Conservation (phyloP, 1,140 invertebrate genomes). For the Drosophila nannoptera region DNA sequence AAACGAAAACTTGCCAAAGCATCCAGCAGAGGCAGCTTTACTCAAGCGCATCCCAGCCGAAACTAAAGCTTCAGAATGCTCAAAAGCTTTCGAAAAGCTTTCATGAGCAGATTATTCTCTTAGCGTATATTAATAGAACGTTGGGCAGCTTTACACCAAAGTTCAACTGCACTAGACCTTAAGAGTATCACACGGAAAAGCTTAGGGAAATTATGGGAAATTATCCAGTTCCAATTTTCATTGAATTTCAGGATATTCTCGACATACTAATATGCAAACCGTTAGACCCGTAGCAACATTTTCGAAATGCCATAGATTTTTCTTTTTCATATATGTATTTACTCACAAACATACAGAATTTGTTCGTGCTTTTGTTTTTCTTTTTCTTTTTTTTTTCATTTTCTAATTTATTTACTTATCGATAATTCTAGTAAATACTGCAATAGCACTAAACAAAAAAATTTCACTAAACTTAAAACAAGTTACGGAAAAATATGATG, state of each 20-base stretch:
- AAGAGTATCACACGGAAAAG: too few relatives aligned
- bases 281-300: too few relatives aligned
- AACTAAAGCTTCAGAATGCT: too few relatives aligned
- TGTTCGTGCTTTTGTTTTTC: constrained; percentile 14
- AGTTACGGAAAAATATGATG: constrained; percentile 60
- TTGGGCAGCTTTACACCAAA: too few relatives aligned
- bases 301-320: too few relatives aligned
- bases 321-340: constrained; percentile 23
- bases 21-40: too few relatives aligned
- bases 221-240: too few relatives aligned
- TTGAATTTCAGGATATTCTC: not conserved
- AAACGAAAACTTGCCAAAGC: not conserved
- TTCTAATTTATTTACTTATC: constrained; percentile 39
- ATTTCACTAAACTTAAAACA: constrained; percentile 63
- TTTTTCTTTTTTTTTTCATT: constrained; percentile 24
- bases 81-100: not conserved
- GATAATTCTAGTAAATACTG: constrained; percentile 67
- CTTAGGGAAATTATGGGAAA: too few relatives aligned
- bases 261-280: not conserved
- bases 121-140: too few relatives aligned
- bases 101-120: not conserved
- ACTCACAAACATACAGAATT: constrained; percentile 16
- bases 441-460: constrained; percentile 71
- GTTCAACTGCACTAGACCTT: too few relatives aligned
- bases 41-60: not conserved